phyloP scores from a whole-genome alignment of 2,797 vertebrate species.

The Macrochelys suwanniensis region DNA sequence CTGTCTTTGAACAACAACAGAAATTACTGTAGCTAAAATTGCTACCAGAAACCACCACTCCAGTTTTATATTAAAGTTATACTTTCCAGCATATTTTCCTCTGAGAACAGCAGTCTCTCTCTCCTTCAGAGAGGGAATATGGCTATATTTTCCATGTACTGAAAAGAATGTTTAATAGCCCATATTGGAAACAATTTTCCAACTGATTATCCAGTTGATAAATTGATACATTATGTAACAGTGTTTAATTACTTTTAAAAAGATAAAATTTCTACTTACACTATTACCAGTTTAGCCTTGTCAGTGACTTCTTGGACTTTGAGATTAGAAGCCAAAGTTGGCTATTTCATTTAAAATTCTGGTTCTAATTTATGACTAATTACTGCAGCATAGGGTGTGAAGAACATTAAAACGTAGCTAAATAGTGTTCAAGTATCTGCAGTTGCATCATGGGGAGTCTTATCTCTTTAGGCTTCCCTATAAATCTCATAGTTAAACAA shows the following conservation, averaged over 20 bases:
- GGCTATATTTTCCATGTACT: conserved; percentile 72
- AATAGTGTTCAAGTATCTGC: conserved; percentile 68
- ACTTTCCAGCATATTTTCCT: conserved; percentile 49
- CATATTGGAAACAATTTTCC: conserved; percentile 78
- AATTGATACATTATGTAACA: conserved; percentile 76
- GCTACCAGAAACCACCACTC: conserved; percentile 46
- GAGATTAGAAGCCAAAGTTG: conserved; percentile 62
- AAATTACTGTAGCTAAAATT: conserved; percentile 54
- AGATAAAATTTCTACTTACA: conserved; percentile 78
- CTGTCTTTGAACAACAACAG: conserved; percentile 55
- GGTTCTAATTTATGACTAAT: conserved; percentile 57
- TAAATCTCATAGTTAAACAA: conserved; percentile 72
- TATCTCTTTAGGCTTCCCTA: conserved; percentile 58
- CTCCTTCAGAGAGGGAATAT: conserved; percentile 65
- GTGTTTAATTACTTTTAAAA: conserved; percentile 76
- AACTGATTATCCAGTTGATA: conserved; percentile 81
- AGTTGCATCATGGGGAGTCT: conserved; percentile 63
- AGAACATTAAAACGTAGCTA: conserved; percentile 63
- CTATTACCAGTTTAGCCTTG: conserved; percentile 63
- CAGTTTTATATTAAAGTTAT: conserved; percentile 46
- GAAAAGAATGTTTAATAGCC: conserved; percentile 74
- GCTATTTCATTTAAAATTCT: conserved; percentile 62
- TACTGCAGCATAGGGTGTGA: conserved; percentile 58
- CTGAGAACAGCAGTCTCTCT: conserved; percentile 48
- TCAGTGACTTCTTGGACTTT: conserved; percentile 75